Percentiles rank a stretch among this genome's conserved stretches.
phyloP scores from a whole-genome alignment of 2,888 invertebrate genomes.

The Clanis bilineata region DNA sequence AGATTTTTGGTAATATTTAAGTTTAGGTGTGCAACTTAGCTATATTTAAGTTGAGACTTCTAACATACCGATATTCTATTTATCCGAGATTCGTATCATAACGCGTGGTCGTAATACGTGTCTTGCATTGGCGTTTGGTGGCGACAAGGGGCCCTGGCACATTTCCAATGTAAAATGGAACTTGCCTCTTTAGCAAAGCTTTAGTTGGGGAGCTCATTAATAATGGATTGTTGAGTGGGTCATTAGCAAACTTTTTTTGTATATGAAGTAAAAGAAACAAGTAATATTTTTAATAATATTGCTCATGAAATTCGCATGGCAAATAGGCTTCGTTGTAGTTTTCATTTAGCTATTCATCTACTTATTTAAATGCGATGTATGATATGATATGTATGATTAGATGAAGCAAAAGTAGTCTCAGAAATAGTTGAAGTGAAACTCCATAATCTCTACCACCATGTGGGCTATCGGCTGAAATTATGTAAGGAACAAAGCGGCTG shows the following conservation, averaged over 20 bases:
- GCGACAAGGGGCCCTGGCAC: conserved; percentile 60
- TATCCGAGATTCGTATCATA: conserved; percentile 20
- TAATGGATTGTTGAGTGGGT: conserved; percentile 53
- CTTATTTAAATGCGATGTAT: too few species aligned
- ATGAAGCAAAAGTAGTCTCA: too few species aligned
- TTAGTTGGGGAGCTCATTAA: conserved; percentile 59
- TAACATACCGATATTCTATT: conserved; percentile 21
- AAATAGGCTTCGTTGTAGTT: not conserved
- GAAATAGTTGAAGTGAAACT: too few species aligned
- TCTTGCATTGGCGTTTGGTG: conserved; percentile 37
- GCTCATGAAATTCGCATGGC: not conserved
- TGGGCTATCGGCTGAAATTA: too few species aligned
- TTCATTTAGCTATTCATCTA: too few species aligned
- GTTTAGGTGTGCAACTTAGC: not conserved
- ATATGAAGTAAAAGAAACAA: conserved; percentile 13
- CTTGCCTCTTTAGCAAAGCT: conserved; percentile 51
- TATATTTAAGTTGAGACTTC: not conserved
- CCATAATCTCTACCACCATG: too few species aligned
- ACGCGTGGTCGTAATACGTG: conserved; percentile 7
- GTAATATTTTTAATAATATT: conserved; percentile 5
- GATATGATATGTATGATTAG: too few species aligned
- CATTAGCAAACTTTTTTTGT: conserved; percentile 34
- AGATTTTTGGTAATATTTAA: too few species aligned
- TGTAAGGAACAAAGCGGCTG: too few species aligned
- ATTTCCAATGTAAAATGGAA: conserved; percentile 67